phyloP scores from a whole-genome alignment of 64 coral and sea anemone species.

The Trachythela sp. region DNA sequence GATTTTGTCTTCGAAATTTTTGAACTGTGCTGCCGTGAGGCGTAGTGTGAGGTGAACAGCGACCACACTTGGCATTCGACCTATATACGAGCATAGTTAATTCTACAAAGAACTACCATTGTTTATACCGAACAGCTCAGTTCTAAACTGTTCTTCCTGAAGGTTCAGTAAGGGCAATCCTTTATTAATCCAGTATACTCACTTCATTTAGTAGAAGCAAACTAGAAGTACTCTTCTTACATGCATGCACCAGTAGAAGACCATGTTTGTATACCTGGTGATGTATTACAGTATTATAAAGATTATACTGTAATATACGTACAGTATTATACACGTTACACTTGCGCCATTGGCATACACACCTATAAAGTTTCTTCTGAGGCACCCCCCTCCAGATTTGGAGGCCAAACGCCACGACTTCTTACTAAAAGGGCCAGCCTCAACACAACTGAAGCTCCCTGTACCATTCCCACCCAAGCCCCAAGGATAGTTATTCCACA shows the following conservation, averaged over 20 bases:
- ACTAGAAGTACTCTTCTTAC: too few relatives aligned
- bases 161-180: too few relatives aligned
- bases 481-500: background rate
- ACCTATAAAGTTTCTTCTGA: background rate
- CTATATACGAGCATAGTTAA: background rate
- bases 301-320: too few relatives aligned
- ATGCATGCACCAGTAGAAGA: too few relatives aligned
- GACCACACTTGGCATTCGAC: background rate
- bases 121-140: too few relatives aligned
- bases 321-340: too few relatives aligned
- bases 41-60: background rate
- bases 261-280: too few relatives aligned
- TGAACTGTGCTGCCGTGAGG: background rate
- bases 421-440: slow-evolving; percentile 31
- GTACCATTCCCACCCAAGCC: slow-evolving; percentile 41
- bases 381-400: background rate
- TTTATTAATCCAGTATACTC: too few relatives aligned
- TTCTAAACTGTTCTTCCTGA: too few relatives aligned
- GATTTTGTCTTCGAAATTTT: background rate
- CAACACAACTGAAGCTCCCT: background rate
- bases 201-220: too few relatives aligned
- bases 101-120: background rate
- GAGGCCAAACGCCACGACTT: background rate
- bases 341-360: too few relatives aligned
- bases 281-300: too few relatives aligned